These are phyloP conservation scores for Molossus alvarezi DNA, from an alignment of 2,797 vertebrate species.

Conservation along the genomic window DNA sequence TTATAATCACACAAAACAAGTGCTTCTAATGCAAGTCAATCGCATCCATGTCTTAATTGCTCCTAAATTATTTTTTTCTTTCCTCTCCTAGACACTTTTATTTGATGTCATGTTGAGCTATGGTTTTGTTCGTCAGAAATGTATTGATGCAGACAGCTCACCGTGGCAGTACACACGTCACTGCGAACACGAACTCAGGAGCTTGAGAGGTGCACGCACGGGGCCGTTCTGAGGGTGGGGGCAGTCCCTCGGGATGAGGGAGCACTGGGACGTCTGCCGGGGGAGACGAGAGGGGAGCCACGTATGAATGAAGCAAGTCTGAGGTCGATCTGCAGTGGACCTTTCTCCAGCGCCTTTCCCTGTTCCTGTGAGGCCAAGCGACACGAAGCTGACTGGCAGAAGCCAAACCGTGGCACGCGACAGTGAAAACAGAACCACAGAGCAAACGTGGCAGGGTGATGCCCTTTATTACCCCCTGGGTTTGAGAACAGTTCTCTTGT, in stretches of 20 bases:
- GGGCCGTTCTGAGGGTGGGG: not conserved
- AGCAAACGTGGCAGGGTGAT: not conserved
- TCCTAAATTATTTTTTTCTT: constrained; percentile 63
- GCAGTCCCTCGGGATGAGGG: not conserved
- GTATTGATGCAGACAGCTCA: not conserved
- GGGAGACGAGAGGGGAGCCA: not conserved
- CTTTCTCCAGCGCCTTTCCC: not conserved
- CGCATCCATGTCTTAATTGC: constrained; percentile 61
- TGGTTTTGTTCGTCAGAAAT: constrained; percentile 50
- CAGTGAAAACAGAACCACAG: not conserved
- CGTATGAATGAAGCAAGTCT: not conserved
- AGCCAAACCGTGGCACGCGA: not conserved
- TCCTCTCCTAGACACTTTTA: not conserved
- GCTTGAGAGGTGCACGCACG: accelerated
- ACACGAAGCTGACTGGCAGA: not conserved
- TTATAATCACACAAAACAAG: constrained; percentile 74
- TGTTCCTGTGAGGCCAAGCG: not conserved
- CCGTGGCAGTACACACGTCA: not conserved
- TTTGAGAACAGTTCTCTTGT: not conserved
- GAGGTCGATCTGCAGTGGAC: not conserved
- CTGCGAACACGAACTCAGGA: not conserved
- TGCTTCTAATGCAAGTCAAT: constrained; percentile 69
- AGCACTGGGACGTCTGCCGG: not conserved
- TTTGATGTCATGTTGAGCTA: constrained; percentile 20
- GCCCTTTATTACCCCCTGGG: not conserved